These are phyloP conservation scores for Epirrhoe alternata DNA, from an alignment of 2,888 invertebrate genomes.

Conservation along the genomic window DNA sequence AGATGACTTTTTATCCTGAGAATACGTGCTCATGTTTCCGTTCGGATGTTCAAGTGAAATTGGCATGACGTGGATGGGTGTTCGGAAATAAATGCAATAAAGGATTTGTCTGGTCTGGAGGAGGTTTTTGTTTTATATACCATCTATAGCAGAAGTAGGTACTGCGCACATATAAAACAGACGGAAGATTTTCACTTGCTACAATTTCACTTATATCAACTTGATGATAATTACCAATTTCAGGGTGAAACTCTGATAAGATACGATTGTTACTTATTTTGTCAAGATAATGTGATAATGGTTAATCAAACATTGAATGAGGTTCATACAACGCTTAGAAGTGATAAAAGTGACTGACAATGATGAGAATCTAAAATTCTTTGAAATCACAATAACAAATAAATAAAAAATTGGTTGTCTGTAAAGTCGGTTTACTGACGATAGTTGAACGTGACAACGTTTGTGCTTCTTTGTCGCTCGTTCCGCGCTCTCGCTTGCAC, in stretches of 20 bases:
- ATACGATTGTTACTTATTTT: not conserved
- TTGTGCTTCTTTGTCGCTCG: no score
- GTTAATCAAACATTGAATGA: conserved; percentile 8
- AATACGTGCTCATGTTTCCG: conserved; percentile 41
- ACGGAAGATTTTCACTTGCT: no score
- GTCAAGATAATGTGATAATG: conserved; percentile 9
- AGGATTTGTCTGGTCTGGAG: not conserved
- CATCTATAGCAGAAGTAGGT: no score
- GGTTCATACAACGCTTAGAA: conserved; percentile 20
- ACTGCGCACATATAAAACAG: no score
- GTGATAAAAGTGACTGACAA: conserved; percentile 25
- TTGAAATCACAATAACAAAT: not conserved
- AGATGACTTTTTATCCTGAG: conserved; percentile 44
- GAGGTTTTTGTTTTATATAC: conserved; percentile 1
- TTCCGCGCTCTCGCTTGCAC: no score
- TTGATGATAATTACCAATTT: not conserved
- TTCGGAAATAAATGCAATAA: conserved; percentile 15
- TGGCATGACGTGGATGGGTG: conserved; percentile 23
- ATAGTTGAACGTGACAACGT: no score
- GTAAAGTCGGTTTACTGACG: no score
- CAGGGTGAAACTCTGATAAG: not conserved
- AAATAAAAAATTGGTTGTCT: no score
- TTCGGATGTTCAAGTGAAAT: conserved; percentile 28
- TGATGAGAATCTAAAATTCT: conserved; percentile 11
- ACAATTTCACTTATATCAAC: no score